Conservation (phyloP, 2,113 vertebrate genomes). For the Aphelocoma coerulescens region DNA sequence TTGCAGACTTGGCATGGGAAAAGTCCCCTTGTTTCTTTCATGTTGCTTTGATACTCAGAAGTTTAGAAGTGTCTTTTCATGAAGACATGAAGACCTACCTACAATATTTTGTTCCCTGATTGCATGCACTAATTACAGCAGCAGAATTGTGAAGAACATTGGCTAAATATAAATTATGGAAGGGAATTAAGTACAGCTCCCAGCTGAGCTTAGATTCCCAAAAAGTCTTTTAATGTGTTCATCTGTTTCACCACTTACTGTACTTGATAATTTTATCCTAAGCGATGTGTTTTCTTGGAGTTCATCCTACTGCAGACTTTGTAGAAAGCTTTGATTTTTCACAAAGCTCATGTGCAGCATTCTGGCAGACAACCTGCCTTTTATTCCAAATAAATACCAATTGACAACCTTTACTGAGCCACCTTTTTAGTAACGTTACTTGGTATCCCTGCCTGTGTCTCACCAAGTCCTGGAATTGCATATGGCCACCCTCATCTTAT, state of each 20-base stretch:
- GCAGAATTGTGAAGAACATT: neutral
- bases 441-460: accelerated
- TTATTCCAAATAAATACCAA: neutral
- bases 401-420: neutral
- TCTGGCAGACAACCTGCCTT: neutral
- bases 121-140: neutral
- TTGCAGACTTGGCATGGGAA: neutral
- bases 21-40: neutral
- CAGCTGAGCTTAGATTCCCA: neutral
- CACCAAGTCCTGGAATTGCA: neutral
- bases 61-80: neutral
- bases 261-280: neutral
- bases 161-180: neutral
- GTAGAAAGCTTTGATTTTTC: neutral
- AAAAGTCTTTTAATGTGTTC: neutral
- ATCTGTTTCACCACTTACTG: neutral
- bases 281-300: neutral
- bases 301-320: neutral
- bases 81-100: neutral
- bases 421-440: neutral
- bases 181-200: neutral
- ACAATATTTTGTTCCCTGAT: neutral
- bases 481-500: neutral
- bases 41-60: neutral
- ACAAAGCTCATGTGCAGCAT: neutral